Percentiles rank a stretch among this genome's conserved stretches.
Evolutionary conservation across 2,888 invertebrate species (phyloP).

Genomic region (Orthonevra nobilis): DNA sequence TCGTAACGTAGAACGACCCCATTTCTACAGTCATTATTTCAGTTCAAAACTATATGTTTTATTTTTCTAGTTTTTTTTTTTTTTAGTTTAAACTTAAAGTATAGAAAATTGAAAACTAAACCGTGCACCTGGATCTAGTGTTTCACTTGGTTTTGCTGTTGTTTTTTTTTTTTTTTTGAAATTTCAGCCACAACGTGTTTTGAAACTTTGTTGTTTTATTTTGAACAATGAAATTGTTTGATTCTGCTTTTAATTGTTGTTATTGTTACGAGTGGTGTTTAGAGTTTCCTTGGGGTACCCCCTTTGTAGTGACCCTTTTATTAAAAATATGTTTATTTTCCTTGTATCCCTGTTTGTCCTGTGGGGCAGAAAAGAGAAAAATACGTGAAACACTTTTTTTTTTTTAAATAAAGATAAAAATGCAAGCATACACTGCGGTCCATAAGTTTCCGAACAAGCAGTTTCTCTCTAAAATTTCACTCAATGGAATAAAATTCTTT

Average conservation of each 20-base stretch:
- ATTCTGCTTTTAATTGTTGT: constrained; percentile 41
- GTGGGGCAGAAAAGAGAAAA: constrained; percentile 20
- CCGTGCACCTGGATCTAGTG: too few relatives aligned
- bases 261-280: constrained; percentile 10
- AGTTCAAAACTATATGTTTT: neutral
- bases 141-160: too few relatives aligned
- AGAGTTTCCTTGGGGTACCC: constrained; percentile 13
- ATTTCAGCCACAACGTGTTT: neutral
- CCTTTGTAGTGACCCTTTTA: constrained; percentile 61
- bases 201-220: neutral
- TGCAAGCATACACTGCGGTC: too few relatives aligned
- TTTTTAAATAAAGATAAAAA: constrained; percentile 21
- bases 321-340: constrained; percentile 50
- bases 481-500: too few relatives aligned
- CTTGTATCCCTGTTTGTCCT: constrained; percentile 37
- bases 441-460: too few relatives aligned
- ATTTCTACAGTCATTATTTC: constrained; percentile 38
- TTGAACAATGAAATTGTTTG: neutral
- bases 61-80: constrained; percentile 17
- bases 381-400: neutral
- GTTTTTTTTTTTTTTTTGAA: constrained; percentile 16
- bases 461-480: too few relatives aligned
- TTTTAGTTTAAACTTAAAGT: too few relatives aligned
- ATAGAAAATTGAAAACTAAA: too few relatives aligned
- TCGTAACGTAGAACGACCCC: constrained; percentile 45